Base-by-base conservation (phyloP, 1,140 invertebrate species). In the Drosophila takahashii region DNA sequence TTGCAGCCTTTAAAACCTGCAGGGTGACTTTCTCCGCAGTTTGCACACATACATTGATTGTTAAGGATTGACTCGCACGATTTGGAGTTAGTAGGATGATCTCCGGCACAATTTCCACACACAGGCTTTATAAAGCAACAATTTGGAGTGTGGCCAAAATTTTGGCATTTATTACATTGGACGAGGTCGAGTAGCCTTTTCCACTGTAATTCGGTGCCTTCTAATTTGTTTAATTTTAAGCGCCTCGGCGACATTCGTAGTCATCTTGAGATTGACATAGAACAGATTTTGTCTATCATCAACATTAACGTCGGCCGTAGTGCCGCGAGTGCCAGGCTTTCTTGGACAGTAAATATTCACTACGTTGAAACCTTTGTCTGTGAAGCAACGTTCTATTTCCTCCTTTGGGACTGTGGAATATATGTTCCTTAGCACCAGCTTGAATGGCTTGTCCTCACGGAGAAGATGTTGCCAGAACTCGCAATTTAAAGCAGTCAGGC, bases 401-500 rank as follows among this genome's bases (percentile, higher is more conserved):
- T 22, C 22, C 22, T 22, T 22, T 22, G 60, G 34, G 3, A 60
- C 56, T 8, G 65, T 73, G 5, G 29, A 45, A 18, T 67, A 50
- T 27, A 73, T 66, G 57, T 67, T 44, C 26, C 11, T 37, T 3
- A 73, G 16, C 15, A 67, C 39, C 29, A 65, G 11, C 18, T 41
- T 65, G 34, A 29, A 57, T 8, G 47, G 53, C 11, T 32, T 65
- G 16, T 56, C 41, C 39, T 61, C 56, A 15, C 54, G 50, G 13
- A 72, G 37, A 15, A 66, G 54, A 29, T 73, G 56, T 13, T 67
- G 37, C 71, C 56, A 74, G 13, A 67, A 74, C 16, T 74, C 50
- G 29, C 64, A 74, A 10, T 61, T 61, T 22, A 58, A 45, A 10
- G 27, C 54, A 15, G 54, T 45, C 16, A 58, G 16, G 27, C 41